Percentiles rank a stretch among this genome's conserved stretches.
These are phyloP conservation scores for Prorops nasuta DNA, from an alignment of 1,140 invertebrate genomes.

Conservation along the genomic window DNA sequence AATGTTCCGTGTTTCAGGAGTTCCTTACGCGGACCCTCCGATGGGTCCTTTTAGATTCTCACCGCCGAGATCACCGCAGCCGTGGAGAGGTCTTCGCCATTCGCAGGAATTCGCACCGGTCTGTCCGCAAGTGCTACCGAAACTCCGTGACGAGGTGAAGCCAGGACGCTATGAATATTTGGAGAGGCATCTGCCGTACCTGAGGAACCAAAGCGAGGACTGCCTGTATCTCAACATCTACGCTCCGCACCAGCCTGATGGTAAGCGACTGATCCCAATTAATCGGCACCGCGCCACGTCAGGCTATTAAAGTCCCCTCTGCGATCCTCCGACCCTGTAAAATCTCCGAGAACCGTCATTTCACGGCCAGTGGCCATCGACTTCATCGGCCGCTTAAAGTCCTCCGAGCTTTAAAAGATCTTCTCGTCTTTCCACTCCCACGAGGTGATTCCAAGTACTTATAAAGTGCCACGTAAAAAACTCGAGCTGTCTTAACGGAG, in stretches of 20 bases:
- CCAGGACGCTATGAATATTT: conserved; percentile 69
- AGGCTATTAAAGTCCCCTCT: too few species aligned
- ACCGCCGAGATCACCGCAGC: conserved; percentile 72
- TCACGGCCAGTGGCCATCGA: too few species aligned
- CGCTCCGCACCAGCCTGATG: conserved; percentile 72
- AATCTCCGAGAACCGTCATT: too few species aligned
- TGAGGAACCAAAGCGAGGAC: conserved; percentile 84
- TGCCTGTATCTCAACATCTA: conserved; percentile 93
- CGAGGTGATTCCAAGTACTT: too few species aligned
- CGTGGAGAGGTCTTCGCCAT: conserved; percentile 70
- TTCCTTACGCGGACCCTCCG: conserved; percentile 91
- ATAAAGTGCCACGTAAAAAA: too few species aligned
- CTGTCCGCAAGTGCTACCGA: conserved; percentile 77
- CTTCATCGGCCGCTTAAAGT: too few species aligned
- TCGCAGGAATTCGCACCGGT: conserved; percentile 77
- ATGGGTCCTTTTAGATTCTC: conserved; percentile 80
- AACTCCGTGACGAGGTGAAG: conserved; percentile 61
- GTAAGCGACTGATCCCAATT: conserved; percentile 27
- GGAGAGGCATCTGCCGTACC: conserved; percentile 66
- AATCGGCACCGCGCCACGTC: too few species aligned
- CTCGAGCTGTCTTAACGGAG: too few species aligned
- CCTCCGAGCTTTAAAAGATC: too few species aligned
- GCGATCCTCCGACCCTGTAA: too few species aligned
- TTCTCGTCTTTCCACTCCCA: too few species aligned
- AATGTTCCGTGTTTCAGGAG: conserved; percentile 66